phyloP scores from a whole-genome alignment of 2,113 vertebrate species.

The Spilogale gracilis region DNA sequence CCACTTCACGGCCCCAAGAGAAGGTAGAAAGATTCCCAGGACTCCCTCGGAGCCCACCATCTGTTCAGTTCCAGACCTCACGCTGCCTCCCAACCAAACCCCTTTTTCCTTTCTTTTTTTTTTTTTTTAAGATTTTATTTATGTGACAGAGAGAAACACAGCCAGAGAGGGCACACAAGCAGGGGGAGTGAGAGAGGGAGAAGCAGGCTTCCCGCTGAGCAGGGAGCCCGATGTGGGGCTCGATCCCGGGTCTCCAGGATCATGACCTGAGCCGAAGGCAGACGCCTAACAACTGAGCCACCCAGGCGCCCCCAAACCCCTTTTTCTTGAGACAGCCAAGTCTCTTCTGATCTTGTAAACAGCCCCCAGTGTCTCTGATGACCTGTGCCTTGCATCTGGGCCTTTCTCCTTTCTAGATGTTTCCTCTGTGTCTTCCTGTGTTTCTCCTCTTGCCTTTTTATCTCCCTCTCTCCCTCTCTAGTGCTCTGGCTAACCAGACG shows the following conservation, averaged over 20 bases:
- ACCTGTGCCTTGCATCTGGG: neutral
- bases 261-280: too few species aligned
- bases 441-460: conserved; percentile 14
- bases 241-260: too few species aligned
- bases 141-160: too few species aligned
- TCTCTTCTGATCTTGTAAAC: neutral
- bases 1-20: neutral
- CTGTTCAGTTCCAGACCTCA: neutral
- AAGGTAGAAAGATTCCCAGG: neutral
- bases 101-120: fast-evolving
- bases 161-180: too few species aligned
- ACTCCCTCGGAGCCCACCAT: neutral
- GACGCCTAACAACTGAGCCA: too few species aligned
- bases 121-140: too few species aligned
- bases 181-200: too few species aligned
- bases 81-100: neutral
- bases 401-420: conserved; percentile 21
- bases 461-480: neutral
- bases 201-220: too few species aligned
- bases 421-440: neutral
- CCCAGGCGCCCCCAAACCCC: too few species aligned
- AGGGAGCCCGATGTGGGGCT: too few species aligned
- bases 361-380: neutral
- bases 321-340: neutral
- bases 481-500: neutral